Percentiles rank a stretch among this genome's conserved stretches.
These are phyloP conservation scores for Camponotus pennsylvanicus DNA, from an alignment of 1,140 invertebrate species.

Conservation along the genomic window DNA sequence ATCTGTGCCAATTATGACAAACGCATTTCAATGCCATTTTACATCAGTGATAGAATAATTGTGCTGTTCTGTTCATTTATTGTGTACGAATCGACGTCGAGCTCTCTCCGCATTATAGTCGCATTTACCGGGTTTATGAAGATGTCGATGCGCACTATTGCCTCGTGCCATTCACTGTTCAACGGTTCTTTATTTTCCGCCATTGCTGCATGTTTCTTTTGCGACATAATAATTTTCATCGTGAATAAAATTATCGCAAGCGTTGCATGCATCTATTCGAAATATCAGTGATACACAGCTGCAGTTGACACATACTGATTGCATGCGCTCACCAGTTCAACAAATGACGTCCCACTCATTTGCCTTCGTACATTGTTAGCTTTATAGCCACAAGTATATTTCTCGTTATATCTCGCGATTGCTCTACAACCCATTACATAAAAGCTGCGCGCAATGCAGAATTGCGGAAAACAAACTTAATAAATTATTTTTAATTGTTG, in stretches of 20 bases:
- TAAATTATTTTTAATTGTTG: no score
- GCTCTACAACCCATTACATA: neutral
- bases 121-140: neutral
- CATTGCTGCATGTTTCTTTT: constrained; percentile 11
- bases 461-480: neutral
- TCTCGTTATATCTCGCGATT: neutral
- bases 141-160: constrained; percentile 5
- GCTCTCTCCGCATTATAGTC: neutral
- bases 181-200: constrained; percentile 24
- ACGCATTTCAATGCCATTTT: neutral
- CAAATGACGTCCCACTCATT: constrained; percentile 40
- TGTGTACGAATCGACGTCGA: neutral
- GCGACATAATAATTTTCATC: neutral
- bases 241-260: constrained; percentile 49
- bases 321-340: constrained; percentile 62
- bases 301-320: constrained; percentile 50
- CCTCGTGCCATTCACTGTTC: constrained; percentile 20
- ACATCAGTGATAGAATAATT: neutral
- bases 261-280: constrained; percentile 34
- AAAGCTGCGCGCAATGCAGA: neutral
- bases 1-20: neutral
- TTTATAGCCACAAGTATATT: constrained; percentile 27
- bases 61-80: neutral
- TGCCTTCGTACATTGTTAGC: constrained; percentile 16
- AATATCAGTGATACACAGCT: constrained; percentile 34